These are phyloP conservation scores for Cyphomyrmex costatus DNA, from an alignment of 1,140 invertebrate genomes.

Conservation along the genomic window DNA sequence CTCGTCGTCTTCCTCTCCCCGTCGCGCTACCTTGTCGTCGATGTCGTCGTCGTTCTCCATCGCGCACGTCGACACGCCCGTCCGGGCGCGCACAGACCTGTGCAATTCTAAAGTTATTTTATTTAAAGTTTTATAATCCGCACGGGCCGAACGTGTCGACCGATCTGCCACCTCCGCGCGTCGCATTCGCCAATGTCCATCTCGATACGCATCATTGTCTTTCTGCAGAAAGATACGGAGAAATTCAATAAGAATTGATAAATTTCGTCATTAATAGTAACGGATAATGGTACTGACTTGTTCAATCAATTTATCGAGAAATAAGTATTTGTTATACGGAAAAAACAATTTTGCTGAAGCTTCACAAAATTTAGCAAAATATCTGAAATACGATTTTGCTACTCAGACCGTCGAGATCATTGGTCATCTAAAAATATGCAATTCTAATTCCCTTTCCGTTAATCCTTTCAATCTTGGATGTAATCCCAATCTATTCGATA, in stretches of 20 bases:
- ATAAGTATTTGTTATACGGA: background rate
- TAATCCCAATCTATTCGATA: background rate
- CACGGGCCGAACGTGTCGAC: slow-evolving; percentile 57
- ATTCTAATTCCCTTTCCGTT: background rate
- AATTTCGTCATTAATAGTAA: background rate
- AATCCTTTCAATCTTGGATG: too few species aligned
- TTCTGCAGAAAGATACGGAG: background rate
- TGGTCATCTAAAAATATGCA: background rate
- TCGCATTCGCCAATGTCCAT: background rate
- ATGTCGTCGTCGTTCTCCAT: slow-evolving; percentile 18
- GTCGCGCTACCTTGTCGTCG: slow-evolving; percentile 14
- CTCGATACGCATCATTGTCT: background rate
- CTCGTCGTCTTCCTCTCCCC: slow-evolving; percentile 2
- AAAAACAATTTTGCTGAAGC: too few species aligned
- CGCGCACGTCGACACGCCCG: slow-evolving; percentile 37
- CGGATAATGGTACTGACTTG: too few species aligned
- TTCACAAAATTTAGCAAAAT: too few species aligned
- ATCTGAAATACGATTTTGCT: too few species aligned
- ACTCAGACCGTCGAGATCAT: background rate
- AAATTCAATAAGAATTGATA: slow-evolving; percentile 17
- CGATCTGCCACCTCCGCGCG: background rate
- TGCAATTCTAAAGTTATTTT: slow-evolving; percentile 77
- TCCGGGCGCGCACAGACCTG: slow-evolving; percentile 45
- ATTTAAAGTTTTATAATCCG: slow-evolving; percentile 78
- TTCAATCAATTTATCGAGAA: slow-evolving; percentile 1